Conservation (phyloP, 2,888 invertebrate species). For the Orthosia gracilis region DNA sequence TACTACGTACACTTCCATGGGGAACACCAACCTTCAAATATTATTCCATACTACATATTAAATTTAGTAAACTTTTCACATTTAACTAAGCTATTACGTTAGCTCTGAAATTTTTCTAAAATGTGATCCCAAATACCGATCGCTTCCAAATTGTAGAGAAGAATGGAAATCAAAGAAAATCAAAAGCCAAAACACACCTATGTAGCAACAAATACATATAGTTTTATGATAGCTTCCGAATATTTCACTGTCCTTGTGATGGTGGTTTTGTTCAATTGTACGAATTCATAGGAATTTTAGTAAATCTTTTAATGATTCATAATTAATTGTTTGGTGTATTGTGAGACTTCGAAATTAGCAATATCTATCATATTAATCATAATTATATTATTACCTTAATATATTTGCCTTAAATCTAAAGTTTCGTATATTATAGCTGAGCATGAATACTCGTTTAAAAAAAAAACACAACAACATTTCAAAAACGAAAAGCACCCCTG, state of each 20-base stretch:
- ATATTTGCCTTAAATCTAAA: neutral
- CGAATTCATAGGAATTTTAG: neutral
- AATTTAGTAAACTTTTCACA: neutral
- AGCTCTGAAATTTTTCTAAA: neutral
- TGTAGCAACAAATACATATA: neutral
- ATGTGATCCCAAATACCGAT: slow-evolving; percentile 1
- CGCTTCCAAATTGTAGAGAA: neutral
- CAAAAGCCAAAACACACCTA: slow-evolving; percentile 33
- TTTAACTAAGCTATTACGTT: neutral
- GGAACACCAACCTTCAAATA: neutral
- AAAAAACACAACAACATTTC: neutral
- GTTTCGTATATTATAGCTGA: neutral
- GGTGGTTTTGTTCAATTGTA: slow-evolving; percentile 5
- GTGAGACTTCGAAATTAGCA: neutral
- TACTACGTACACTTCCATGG: slow-evolving; percentile 15
- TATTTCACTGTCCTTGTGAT: neutral
- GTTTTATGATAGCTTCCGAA: neutral
- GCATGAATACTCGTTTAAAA: neutral
- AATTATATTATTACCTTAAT: neutral
- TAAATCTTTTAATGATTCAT: neutral
- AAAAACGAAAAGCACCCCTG: neutral
- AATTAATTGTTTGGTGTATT: no score
- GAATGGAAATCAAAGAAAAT: slow-evolving; percentile 3
- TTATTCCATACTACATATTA: neutral
- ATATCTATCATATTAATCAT: no score